These are phyloP conservation scores for Encarsia formosa DNA, from an alignment of 2,888 invertebrate species.

Conservation along the genomic window DNA sequence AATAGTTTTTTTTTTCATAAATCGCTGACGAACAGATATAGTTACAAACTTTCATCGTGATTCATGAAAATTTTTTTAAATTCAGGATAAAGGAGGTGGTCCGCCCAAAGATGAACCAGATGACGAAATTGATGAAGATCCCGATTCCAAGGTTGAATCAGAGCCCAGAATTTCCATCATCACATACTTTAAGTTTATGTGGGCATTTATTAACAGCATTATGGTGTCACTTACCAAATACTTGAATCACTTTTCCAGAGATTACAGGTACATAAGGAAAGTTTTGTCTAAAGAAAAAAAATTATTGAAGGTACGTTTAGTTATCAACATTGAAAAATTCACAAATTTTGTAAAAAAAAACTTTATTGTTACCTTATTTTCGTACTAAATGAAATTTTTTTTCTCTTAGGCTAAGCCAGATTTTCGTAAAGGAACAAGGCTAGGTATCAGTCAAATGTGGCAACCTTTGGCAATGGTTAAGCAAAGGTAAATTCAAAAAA, in stretches of 20 bases:
- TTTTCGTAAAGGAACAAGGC: slow-evolving; percentile 64
- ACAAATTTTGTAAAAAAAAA: background rate
- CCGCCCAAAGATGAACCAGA: slow-evolving; percentile 24
- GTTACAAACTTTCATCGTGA: no score
- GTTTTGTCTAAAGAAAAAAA: slow-evolving; percentile 87
- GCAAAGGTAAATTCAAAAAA: no score
- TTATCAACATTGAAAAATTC: no score
- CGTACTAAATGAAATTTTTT: background rate
- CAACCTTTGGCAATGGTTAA: slow-evolving; percentile 51
- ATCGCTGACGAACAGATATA: no score
- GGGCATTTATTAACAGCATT: slow-evolving; percentile 71
- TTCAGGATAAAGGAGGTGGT: no score
- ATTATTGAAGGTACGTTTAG: slow-evolving; percentile 69
- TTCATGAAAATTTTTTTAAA: no score
- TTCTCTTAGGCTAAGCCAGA: slow-evolving; percentile 63
- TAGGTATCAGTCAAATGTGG: slow-evolving; percentile 66
- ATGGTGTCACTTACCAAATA: slow-evolving; percentile 78
- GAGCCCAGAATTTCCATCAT: slow-evolving; percentile 55
- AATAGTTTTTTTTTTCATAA: no score
- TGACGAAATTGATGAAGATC: slow-evolving; percentile 21
- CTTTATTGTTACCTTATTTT: slow-evolving; percentile 28
- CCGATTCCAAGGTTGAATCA: slow-evolving; percentile 26
- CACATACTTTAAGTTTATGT: slow-evolving; percentile 57
- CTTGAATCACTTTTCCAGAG: slow-evolving; percentile 83
- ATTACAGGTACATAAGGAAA: slow-evolving; percentile 91